Conservation (phyloP, 2,797 vertebrate species). For the Chaetodon trifasciatus region DNA sequence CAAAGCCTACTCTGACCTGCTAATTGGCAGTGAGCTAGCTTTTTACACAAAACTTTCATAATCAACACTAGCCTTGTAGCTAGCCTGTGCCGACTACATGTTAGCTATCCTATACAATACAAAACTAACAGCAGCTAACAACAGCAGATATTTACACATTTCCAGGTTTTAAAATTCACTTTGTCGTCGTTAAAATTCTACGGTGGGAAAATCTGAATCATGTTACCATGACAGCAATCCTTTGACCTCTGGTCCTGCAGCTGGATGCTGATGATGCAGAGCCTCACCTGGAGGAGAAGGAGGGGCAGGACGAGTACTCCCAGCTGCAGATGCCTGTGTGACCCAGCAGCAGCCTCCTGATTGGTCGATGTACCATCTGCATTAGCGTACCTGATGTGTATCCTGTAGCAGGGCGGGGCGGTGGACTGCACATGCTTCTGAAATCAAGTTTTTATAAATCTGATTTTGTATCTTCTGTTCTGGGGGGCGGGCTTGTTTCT, state of each 20-base stretch:
- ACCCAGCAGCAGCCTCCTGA: slow-evolving; percentile 21
- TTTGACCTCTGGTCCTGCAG: slow-evolving; percentile 76
- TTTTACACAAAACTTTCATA: background rate
- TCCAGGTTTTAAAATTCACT: background rate
- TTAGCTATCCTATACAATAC: no score
- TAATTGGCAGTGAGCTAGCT: background rate
- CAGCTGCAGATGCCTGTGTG: slow-evolving; percentile 94
- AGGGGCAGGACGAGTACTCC: slow-evolving; percentile 91
- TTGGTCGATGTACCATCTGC: slow-evolving; percentile 2
- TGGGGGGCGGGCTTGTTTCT: background rate
- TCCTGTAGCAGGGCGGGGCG: slow-evolving; percentile 1
- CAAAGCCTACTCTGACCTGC: background rate
- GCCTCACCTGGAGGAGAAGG: slow-evolving; percentile 90
- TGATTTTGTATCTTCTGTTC: slow-evolving; percentile 2
- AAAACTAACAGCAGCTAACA: background rate
- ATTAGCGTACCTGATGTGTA: slow-evolving; percentile 7
- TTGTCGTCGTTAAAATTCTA: no score
- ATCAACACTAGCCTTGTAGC: no score
- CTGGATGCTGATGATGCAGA: slow-evolving; percentile 91
- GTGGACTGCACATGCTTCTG: background rate
- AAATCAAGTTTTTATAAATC: slow-evolving; percentile 7
- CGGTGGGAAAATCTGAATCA: no score
- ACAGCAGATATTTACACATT: background rate
- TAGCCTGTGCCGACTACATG: no score
- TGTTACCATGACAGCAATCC: background rate